A percentile compares a stretch with the other conserved stretches of the same genome.
phyloP scores from a whole-genome alignment of 2,888 invertebrate genomes.

The Aphelenchoides bicaudatus region DNA sequence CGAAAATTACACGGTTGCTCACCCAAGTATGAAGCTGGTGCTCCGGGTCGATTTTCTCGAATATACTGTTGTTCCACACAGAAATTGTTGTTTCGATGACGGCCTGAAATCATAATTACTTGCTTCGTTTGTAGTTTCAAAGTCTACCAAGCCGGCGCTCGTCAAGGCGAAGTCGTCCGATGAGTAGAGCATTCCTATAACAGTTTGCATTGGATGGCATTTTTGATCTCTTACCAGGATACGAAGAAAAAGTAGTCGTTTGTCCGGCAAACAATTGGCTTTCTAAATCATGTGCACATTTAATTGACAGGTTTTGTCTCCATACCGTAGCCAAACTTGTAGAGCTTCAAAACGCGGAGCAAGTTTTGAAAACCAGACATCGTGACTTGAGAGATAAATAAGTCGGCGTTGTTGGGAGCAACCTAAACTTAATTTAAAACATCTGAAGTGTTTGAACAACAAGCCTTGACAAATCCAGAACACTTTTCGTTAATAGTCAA shows the following conservation, averaged over 20 bases:
- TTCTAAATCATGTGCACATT: constrained; percentile 27
- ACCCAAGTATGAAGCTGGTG: constrained; percentile 61
- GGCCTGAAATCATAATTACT: constrained; percentile 60
- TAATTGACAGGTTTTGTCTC: not conserved
- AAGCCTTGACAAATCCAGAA: constrained; percentile 53
- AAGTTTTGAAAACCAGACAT: constrained; percentile 59
- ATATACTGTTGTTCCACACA: constrained; percentile 72
- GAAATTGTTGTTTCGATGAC: constrained; percentile 76
- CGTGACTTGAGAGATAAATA: constrained; percentile 58
- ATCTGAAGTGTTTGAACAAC: not conserved
- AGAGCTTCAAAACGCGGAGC: constrained; percentile 54
- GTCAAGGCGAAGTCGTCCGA: constrained; percentile 61
- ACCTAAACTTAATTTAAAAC: constrained; percentile 23
- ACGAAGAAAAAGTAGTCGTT: constrained; percentile 55
- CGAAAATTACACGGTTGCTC: too few species aligned
- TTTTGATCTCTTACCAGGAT: too few species aligned
- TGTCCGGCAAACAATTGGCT: constrained; percentile 62
- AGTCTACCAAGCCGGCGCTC: constrained; percentile 45
- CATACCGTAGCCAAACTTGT: constrained; percentile 70
- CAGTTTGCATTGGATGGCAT: too few species aligned
- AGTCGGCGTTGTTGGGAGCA: constrained; percentile 55
- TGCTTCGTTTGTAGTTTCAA: not conserved
- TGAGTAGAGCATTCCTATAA: constrained; percentile 58
- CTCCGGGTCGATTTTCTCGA: constrained; percentile 70
- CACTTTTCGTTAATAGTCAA: constrained; percentile 45